Percentiles rank a stretch among this genome's conserved stretches.
These are phyloP conservation scores for Aegotheles bennettii DNA, from an alignment of 2,113 vertebrate species.

Conservation along the genomic window DNA sequence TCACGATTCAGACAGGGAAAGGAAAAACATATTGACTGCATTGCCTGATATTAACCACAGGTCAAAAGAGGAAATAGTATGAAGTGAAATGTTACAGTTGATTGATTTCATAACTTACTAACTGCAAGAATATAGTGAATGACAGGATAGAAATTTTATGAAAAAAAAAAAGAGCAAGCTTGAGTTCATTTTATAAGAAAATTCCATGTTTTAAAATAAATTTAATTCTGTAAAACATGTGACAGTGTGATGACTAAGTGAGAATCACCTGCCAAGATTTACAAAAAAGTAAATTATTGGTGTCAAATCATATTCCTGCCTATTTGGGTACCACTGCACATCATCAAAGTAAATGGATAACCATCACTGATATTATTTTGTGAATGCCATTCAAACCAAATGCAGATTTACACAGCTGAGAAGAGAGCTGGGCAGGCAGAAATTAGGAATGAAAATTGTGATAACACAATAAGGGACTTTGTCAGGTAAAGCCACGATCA, in stretches of 20 bases:
- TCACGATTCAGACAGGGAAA: neutral
- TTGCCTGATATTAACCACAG: neutral
- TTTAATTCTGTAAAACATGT: neutral
- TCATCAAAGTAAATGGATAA: neutral
- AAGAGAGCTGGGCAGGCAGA: neutral
- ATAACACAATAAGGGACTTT: neutral
- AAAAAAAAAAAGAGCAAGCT: neutral
- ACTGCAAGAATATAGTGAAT: neutral
- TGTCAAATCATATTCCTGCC: neutral
- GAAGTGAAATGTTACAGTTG: neutral
- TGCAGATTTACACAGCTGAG: neutral
- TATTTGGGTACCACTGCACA: neutral
- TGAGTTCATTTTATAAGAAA: neutral
- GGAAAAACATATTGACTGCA: neutral
- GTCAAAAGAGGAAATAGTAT: neutral
- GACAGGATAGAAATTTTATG: neutral
- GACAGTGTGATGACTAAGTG: neutral
- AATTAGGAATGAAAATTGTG: neutral
- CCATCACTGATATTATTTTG: neutral
- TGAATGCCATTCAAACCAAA: neutral
- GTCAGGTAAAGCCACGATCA: neutral
- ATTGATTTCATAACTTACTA: neutral
- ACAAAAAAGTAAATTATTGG: neutral
- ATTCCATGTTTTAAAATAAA: neutral
- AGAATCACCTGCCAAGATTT: neutral